These are phyloP conservation scores for Metaphire vulgaris DNA, from an alignment of 1,140 invertebrate species.

Conservation along the genomic window DNA sequence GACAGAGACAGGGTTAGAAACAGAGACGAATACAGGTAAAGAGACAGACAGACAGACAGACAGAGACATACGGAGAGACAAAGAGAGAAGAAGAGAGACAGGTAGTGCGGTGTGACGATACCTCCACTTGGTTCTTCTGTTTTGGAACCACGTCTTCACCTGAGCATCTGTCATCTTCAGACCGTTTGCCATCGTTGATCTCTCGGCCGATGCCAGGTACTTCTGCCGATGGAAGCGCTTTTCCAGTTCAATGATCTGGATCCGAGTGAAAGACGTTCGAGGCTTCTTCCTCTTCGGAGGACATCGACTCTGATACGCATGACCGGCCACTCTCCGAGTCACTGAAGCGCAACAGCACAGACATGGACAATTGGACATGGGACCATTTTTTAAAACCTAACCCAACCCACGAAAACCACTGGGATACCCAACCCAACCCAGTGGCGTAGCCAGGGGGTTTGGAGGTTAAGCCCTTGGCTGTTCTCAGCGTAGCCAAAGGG, in stretches of 20 bases:
- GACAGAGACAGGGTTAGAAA: slow-evolving; percentile 10
- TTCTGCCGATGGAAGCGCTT: no score
- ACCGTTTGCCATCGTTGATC: slow-evolving; percentile 84
- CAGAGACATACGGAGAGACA: slow-evolving; percentile 15
- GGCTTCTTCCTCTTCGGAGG: slow-evolving; percentile 98
- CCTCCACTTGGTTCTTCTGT: slow-evolving; percentile 95
- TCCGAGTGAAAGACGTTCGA: slow-evolving; percentile 89
- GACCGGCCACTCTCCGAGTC: slow-evolving; percentile 75
- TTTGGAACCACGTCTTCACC: no score
- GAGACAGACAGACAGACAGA: not conserved
- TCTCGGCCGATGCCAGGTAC: slow-evolving; percentile 91
- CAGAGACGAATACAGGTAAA: no score
- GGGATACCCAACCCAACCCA: not conserved
- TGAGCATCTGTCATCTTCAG: slow-evolving; percentile 99
- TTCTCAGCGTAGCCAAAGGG: not conserved
- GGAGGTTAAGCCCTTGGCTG: no score
- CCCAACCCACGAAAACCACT: no score
- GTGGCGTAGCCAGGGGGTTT: no score
- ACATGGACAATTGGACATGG: no score
- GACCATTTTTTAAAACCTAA: no score
- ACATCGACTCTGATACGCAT: slow-evolving; percentile 96
- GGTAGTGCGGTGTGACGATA: slow-evolving; percentile 31
- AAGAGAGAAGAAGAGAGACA: no score
- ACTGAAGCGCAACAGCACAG: slow-evolving; percentile 27
- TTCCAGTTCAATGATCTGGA: slow-evolving; percentile 71